Percentiles rank a stretch among this genome's conserved stretches.
Evolutionary conservation across 2,888 invertebrate genomes (phyloP).

Genomic region (Cerceris rybyensis): DNA sequence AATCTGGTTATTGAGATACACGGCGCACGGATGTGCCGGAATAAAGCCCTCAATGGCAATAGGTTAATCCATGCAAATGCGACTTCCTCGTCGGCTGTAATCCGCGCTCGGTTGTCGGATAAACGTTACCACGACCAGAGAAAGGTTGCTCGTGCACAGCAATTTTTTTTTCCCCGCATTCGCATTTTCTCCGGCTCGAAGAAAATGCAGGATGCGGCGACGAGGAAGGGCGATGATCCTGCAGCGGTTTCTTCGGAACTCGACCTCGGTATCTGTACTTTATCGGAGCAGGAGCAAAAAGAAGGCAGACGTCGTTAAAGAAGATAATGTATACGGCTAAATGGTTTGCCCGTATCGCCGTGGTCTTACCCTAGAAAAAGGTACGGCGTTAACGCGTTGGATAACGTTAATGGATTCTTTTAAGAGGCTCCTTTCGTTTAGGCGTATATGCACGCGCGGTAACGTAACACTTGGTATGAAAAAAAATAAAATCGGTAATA

Average conservation of each 20-base stretch:
- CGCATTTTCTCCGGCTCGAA: background rate
- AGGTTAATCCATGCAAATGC: constrained; percentile 51
- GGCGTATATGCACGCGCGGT: background rate
- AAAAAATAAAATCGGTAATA: background rate
- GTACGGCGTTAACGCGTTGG: constrained; percentile 1
- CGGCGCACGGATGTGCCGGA: background rate
- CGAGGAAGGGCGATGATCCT: constrained; percentile 2
- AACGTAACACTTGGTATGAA: too few species aligned
- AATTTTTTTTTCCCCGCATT: background rate
- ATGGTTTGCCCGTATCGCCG: constrained; percentile 25
- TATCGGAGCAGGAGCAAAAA: constrained; percentile 18
- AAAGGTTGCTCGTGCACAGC: background rate
- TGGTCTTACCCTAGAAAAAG: constrained; percentile 26
- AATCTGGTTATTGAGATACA: constrained; percentile 29
- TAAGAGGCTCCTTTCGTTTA: background rate
- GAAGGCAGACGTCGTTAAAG: constrained; percentile 28
- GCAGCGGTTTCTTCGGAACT: constrained; percentile 24
- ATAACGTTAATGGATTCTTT: constrained; percentile 35
- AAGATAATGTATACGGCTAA: constrained; percentile 41
- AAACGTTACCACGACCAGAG: constrained; percentile 17
- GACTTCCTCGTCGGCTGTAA: constrained; percentile 35
- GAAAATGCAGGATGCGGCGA: background rate
- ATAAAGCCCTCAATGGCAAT: constrained; percentile 20
- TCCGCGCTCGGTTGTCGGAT: constrained; percentile 35
- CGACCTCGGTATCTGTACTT: constrained; percentile 32